Evolutionary conservation across 2,888 invertebrate species (phyloP).

Genomic region (Macrophya annulata): DNA sequence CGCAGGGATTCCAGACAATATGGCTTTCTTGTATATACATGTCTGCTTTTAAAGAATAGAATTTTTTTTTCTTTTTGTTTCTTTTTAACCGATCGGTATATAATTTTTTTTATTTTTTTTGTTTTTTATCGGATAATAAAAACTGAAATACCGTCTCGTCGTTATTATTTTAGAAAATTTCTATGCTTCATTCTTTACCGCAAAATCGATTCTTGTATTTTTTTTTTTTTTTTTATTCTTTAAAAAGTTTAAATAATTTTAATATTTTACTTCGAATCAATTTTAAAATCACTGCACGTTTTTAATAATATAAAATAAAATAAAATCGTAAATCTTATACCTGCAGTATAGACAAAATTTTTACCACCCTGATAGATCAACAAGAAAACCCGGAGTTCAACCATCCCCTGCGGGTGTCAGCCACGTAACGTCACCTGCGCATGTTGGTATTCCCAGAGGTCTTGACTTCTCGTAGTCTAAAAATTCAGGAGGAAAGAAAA

Average conservation of each 20-base stretch:
- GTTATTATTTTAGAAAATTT: background rate
- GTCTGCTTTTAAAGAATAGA: background rate
- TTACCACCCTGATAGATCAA: background rate
- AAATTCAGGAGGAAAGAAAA: background rate
- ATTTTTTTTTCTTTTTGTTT: background rate
- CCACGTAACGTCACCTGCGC: background rate
- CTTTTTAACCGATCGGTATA: no score
- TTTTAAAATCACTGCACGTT: background rate
- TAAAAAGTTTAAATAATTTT: background rate
- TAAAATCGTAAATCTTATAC: background rate
- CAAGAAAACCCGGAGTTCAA: background rate
- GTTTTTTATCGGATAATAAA: background rate
- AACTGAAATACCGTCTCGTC: background rate
- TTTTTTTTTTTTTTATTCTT: background rate
- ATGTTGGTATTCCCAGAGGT: slow-evolving; percentile 17
- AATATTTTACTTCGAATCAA: background rate
- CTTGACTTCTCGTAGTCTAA: background rate
- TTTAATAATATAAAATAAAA: background rate
- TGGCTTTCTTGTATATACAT: background rate
- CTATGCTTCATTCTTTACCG: background rate
- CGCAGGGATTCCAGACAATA: background rate
- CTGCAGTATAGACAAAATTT: background rate
- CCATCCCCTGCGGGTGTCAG: slow-evolving; percentile 9
- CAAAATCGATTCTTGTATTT: background rate
- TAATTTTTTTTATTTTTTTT: background rate